A percentile compares a stretch with the other conserved stretches of the same genome.
Conservation (phyloP, 2,888 invertebrate species). For the Steinernema hermaphroditum region DNA sequence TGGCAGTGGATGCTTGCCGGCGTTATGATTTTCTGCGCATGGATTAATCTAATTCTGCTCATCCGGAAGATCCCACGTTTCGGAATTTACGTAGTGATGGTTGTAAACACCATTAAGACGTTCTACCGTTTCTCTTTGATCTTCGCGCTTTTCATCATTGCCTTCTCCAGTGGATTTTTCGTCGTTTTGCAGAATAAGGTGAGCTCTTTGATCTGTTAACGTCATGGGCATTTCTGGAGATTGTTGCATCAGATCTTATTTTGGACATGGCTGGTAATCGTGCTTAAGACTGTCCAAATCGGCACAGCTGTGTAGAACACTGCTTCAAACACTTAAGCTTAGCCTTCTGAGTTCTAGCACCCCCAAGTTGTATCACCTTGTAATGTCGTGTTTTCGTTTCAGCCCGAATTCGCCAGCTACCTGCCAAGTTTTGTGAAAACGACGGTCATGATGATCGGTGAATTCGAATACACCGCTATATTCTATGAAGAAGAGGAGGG, state of each 20-base stretch:
- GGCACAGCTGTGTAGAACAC: too few relatives aligned
- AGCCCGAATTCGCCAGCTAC: slow-evolving; percentile 61
- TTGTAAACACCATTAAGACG: slow-evolving; percentile 67
- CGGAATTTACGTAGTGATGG: slow-evolving; percentile 69
- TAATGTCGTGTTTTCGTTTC: slow-evolving; percentile 33
- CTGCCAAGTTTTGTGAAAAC: slow-evolving; percentile 66
- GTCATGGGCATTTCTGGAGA: neutral
- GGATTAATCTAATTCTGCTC: slow-evolving; percentile 68
- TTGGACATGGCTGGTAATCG: neutral
- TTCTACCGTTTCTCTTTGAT: slow-evolving; percentile 67
- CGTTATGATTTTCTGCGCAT: slow-evolving; percentile 69
- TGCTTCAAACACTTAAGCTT: too few relatives aligned
- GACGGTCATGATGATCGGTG: slow-evolving; percentile 68
- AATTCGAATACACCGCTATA: slow-evolving; percentile 66
- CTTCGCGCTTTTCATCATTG: slow-evolving; percentile 67
- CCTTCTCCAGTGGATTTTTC: slow-evolving; percentile 54
- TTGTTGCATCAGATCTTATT: neutral
- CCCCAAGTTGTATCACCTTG: too few relatives aligned
- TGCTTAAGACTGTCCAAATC: too few relatives aligned
- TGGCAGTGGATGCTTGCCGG: slow-evolving; percentile 71
- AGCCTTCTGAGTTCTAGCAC: too few relatives aligned
- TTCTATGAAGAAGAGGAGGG: slow-evolving; percentile 61
- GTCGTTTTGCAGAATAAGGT: slow-evolving; percentile 62
- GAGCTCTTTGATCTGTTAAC: slow-evolving; percentile 21
- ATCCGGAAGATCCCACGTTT: slow-evolving; percentile 66